Percentiles rank a stretch among this genome's conserved stretches.
These are phyloP conservation scores for Drosophila pruinosa DNA, from an alignment of 1,140 invertebrate species.

Conservation along the genomic window DNA sequence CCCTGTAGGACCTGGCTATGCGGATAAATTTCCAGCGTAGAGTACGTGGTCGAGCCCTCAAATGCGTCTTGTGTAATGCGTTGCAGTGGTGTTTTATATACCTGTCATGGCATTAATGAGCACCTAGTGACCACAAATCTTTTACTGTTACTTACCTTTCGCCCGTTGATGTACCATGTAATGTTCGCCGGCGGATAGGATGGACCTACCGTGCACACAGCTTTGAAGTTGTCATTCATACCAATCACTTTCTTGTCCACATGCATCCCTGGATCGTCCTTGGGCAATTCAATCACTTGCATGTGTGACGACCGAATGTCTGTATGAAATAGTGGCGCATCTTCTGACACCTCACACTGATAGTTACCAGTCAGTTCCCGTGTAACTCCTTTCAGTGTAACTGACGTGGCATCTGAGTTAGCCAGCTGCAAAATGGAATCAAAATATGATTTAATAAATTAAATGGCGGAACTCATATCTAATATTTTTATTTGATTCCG, in stretches of 20 bases:
- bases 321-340: conserved; percentile 88
- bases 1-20: conserved; percentile 78
- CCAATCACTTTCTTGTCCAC: conserved; percentile 79
- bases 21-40: conserved; percentile 74
- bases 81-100: conserved; percentile 76
- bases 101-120: conserved; percentile 42
- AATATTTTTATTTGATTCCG: background rate
- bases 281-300: conserved; percentile 85
- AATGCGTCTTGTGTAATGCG: conserved; percentile 74
- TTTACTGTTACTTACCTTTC: conserved; percentile 84
- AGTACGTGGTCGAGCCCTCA: conserved; percentile 76
- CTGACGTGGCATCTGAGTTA: conserved; percentile 86
- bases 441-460: conserved; percentile 16
- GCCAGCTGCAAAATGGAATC: conserved; percentile 83
- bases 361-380: conserved; percentile 87
- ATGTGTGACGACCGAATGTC: conserved; percentile 87
- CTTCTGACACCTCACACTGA: conserved; percentile 89
- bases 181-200: conserved; percentile 88
- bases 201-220: conserved; percentile 84
- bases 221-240: conserved; percentile 80
- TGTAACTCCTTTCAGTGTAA: conserved; percentile 86
- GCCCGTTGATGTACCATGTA: conserved; percentile 88
- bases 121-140: background rate
- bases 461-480: background rate
- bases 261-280: conserved; percentile 79